Evolutionary conservation across 2,888 invertebrate genomes (phyloP), one percentile per base, ranked within the genome.

Genomic region (Thereva unica): DNA sequence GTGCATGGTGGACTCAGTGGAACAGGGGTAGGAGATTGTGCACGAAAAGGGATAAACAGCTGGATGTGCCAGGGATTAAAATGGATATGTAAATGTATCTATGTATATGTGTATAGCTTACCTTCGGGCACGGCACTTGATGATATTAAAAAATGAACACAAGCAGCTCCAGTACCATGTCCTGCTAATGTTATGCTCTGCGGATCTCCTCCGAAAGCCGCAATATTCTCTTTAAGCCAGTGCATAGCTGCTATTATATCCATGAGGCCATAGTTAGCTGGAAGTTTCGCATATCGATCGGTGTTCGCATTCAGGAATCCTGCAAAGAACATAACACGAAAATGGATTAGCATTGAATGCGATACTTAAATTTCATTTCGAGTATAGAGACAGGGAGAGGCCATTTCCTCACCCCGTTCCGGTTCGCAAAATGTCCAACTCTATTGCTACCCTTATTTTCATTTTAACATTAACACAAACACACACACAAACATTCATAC

Each of bases 191-290:
- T 97, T 67, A 98, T 95, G 76, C 93, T 92, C 45, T 90, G 88
- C 0, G 94, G 89, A 81, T 97, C 97, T 0, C 97, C 98, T 4
- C 96, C 96, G 78, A 98, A 98, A 64, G 91, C 90, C 0, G 89
- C 94, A 59, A 97, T 93, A 81, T 97, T 97, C 80, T 95, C 95
- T 77, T 95, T 93, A 69, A 97, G 88, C 97, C 97, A 97, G 77
- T 95, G 95, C 70, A 97, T 83, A 0, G 96, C 96, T 0, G 95
- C 96, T 74, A 96, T 93, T 82, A 95, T 94, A 82, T 97, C 98
- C 90, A 97, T 93, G 67, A 98, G 87, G n/a, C 97, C 98, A 81
- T 96, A 97, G 85, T 98, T 98, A 55, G 94, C 92, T 47, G 93
- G 93, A 41, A 92, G 90, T 70, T 91, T 87, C 53, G 91, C 88